A percentile compares a stretch with the other conserved stretches of the same genome.
These are phyloP conservation scores for Peribatodes rhomboidaria DNA, from an alignment of 2,888 invertebrate species.

Conservation along the genomic window DNA sequence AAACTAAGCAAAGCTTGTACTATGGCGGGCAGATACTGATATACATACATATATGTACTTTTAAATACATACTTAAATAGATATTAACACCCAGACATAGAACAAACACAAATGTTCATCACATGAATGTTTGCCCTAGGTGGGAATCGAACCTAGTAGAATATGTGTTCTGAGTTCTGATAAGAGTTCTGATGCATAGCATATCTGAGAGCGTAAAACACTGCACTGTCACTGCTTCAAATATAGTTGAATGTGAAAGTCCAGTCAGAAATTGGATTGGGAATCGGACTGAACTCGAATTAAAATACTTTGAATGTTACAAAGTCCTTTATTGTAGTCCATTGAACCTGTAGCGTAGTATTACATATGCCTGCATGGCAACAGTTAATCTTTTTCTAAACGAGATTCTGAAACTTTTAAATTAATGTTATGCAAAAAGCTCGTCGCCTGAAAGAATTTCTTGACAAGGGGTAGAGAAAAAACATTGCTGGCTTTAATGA, in stretches of 20 bases:
- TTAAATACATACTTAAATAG: too few species aligned
- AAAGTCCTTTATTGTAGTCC: not conserved
- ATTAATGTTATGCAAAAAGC: slow-evolving; percentile 21
- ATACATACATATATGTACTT: too few species aligned
- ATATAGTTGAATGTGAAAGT: not conserved
- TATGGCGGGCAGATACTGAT: too few species aligned
- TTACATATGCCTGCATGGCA: slow-evolving; percentile 3
- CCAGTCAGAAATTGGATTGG: not conserved
- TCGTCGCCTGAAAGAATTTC: slow-evolving; percentile 4
- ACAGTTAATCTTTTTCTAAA: slow-evolving; percentile 14
- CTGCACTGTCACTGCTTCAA: too few species aligned
- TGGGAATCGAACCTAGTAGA: too few species aligned
- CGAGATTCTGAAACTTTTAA: slow-evolving; percentile 25
- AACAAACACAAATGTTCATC: too few species aligned
- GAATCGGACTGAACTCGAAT: not conserved
- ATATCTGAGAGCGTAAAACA: too few species aligned
- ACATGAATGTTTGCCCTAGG: too few species aligned
- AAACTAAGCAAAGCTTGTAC: too few species aligned
- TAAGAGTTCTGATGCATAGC: too few species aligned
- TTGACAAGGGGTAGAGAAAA: slow-evolving; percentile 3
- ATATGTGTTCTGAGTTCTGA: too few species aligned
- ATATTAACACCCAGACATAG: too few species aligned
- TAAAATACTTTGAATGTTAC: not conserved
- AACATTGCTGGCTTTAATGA: not conserved
- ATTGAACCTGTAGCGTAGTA: not conserved